phyloP scores from a whole-genome alignment of 2,888 invertebrate genomes.

The Nomada goodeniana region DNA sequence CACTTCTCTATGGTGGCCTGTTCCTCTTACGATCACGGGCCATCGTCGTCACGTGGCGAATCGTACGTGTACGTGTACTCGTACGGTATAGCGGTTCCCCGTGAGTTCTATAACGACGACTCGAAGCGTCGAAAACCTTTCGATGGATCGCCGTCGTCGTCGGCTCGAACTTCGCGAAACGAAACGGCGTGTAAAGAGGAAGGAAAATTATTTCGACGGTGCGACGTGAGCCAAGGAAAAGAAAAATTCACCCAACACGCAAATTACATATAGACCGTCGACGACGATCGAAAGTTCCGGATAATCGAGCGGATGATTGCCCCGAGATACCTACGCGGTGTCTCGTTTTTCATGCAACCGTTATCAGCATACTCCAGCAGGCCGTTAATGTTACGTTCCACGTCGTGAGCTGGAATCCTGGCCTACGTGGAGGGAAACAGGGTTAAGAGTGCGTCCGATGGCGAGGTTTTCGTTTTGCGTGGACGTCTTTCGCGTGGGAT shows the following conservation, averaged over 20 bases:
- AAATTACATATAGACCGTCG: background rate
- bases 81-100: constrained; percentile 74
- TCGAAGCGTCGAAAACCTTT: constrained; percentile 41
- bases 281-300: constrained; percentile 54
- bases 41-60: constrained; percentile 56
- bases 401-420: constrained; percentile 56
- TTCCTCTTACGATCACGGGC: constrained; percentile 30
- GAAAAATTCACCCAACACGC: too few relatives aligned
- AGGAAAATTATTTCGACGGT: constrained; percentile 1
- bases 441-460: constrained; percentile 54
- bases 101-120: constrained; percentile 61
- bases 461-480: constrained; percentile 27
- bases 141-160: too few relatives aligned
- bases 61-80: constrained; percentile 62
- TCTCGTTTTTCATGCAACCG: constrained; percentile 41
- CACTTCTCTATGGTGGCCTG: constrained; percentile 18
- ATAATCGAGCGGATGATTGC: constrained; percentile 33
- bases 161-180: too few relatives aligned
- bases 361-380: constrained; percentile 43
- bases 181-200: too few relatives aligned
- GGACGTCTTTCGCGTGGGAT: background rate
- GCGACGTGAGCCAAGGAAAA: background rate
- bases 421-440: constrained; percentile 49
- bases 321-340: background rate
- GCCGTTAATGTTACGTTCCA: constrained; percentile 56